A percentile compares a stretch with the other conserved stretches of the same genome.
phyloP scores from a whole-genome alignment of 37 sponge, comb jelly and placozoan genomes.

The Oopsacas minuta region DNA sequence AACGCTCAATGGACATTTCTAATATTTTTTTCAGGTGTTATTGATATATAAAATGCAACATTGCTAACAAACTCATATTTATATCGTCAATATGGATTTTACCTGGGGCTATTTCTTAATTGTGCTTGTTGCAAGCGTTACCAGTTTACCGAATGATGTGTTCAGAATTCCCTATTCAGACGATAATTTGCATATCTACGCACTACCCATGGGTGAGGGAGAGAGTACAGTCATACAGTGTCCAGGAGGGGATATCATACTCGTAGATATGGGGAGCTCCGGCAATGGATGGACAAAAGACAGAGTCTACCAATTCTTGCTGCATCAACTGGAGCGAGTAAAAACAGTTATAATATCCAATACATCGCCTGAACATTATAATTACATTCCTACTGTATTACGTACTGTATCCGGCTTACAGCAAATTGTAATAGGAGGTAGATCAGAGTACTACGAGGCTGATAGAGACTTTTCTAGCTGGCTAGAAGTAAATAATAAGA shows the following conservation, averaged over 20 bases:
- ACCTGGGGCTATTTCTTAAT: not conserved
- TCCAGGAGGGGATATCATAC: not conserved
- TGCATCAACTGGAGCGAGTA: not conserved
- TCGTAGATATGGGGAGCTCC: not conserved
- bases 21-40: not conserved
- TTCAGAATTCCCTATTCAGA: not conserved
- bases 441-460: not conserved
- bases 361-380: not conserved
- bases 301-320: not conserved
- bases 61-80: too few species aligned
- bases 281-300: not conserved
- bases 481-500: not conserved
- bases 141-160: not conserved
- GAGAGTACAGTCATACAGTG: slow-evolving; percentile 7
- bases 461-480: not conserved
- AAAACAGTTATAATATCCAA: not conserved
- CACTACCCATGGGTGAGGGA: not conserved
- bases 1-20: not conserved
- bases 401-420: not conserved
- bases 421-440: not conserved
- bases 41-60: too few species aligned
- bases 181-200: not conserved
- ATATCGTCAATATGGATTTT: too few species aligned
- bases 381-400: not conserved
- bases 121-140: not conserved